Conservation (phyloP, 2,113 vertebrate species). For the Xiphophorus maculatus region DNA sequence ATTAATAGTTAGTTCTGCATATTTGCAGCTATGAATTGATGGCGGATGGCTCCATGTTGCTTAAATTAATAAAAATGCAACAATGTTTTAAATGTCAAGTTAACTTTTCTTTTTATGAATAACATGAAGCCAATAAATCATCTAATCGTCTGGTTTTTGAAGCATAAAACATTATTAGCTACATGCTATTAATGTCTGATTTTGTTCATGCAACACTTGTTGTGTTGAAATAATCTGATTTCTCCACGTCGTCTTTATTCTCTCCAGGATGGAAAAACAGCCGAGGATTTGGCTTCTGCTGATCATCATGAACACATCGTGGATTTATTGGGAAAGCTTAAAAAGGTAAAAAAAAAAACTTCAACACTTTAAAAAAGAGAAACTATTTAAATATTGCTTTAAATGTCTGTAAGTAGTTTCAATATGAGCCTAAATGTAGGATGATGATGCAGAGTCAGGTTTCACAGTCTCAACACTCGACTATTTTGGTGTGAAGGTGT, state of each 20-base stretch:
- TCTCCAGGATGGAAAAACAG: slow-evolving; percentile 91
- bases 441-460: neutral
- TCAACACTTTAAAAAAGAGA: too few relatives aligned
- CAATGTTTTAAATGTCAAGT: too few relatives aligned
- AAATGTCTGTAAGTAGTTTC: neutral
- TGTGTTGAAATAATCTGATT: neutral
- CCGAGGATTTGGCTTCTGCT: slow-evolving; percentile 89
- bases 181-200: too few relatives aligned
- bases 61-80: too few relatives aligned
- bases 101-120: too few relatives aligned
- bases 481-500: slow-evolving; percentile 55
- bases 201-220: too few relatives aligned
- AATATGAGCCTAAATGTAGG: neutral
- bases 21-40: too few relatives aligned
- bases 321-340: slow-evolving; percentile 86
- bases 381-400: neutral
- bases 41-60: too few relatives aligned
- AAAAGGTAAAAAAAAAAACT: slow-evolving; percentile 83
- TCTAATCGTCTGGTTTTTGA: too few relatives aligned
- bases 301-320: slow-evolving; percentile 89
- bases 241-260: neutral
- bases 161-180: too few relatives aligned
- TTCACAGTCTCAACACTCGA: slow-evolving; percentile 22
- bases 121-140: too few relatives aligned
- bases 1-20: too few relatives aligned